Conservation (phyloP, 2,888 invertebrate species). For the Xestia sexstrigata region DNA sequence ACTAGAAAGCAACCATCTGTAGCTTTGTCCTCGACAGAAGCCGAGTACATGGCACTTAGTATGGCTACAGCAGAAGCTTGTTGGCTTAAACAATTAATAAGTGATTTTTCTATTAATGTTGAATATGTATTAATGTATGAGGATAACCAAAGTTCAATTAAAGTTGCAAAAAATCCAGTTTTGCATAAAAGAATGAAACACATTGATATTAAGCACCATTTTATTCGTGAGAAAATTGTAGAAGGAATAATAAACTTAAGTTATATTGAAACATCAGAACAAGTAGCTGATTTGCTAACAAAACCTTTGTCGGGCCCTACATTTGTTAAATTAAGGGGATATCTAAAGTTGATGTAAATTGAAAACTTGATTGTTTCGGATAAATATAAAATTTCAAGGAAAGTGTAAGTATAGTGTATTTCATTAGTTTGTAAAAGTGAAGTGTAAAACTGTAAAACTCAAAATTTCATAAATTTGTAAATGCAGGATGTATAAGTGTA, state of each 20-base stretch:
- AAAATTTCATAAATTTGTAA: no score
- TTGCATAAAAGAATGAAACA: conserved; percentile 5
- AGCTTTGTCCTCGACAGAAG: not conserved
- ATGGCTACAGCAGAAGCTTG: not conserved
- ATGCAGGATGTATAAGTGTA: no score
- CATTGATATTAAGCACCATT: not conserved
- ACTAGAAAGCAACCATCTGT: conserved; percentile 2
- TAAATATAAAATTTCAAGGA: no score
- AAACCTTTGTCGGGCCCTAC: conserved; percentile 7
- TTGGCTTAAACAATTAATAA: conserved; percentile 3
- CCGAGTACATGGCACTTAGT: conserved; percentile 3
- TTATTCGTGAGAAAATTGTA: conserved; percentile 3
- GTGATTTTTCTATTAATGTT: conserved; percentile 1
- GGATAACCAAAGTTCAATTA: conserved; percentile 1
- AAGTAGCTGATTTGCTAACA: not conserved
- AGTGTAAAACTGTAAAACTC: no score
- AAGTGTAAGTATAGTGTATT: no score
- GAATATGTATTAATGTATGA: not conserved
- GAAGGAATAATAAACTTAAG: not conserved
- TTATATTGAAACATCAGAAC: not conserved
- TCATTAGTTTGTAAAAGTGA: no score
- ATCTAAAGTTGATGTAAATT: not conserved
- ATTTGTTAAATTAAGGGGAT: conserved; percentile 4
- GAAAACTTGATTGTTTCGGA: not conserved
- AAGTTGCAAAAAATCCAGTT: conserved; percentile 4